Conservation (phyloP, 2,888 invertebrate genomes). For the Apotomis turbidana region DNA sequence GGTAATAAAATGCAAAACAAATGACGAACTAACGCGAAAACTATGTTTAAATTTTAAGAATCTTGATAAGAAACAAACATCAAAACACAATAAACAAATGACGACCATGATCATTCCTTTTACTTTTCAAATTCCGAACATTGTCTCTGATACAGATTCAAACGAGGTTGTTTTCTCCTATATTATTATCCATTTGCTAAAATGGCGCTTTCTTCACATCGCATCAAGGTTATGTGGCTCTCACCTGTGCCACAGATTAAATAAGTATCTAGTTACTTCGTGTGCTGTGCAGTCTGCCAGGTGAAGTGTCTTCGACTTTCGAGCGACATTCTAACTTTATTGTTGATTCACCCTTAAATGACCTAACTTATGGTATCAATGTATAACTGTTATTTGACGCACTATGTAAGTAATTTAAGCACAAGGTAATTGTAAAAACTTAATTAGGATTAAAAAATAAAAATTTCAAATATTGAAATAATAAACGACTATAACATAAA, state of each 20-base stretch:
- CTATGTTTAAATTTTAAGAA: neutral
- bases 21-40: neutral
- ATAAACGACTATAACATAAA: no score
- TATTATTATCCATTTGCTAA: conserved; percentile 50
- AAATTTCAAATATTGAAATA: no score
- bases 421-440: no score
- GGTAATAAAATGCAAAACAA: neutral
- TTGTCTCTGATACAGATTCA: conserved; percentile 20
- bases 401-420: no score
- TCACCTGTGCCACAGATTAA: conserved; percentile 58
- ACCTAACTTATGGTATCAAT: neutral
- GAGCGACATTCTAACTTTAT: conserved; percentile 41
- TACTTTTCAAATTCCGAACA: conserved; percentile 26
- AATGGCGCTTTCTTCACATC: conserved; percentile 75
- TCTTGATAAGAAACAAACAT: neutral
- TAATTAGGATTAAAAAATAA: no score
- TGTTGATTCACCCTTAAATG: conserved; percentile 1
- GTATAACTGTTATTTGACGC: no score
- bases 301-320: conserved; percentile 53
- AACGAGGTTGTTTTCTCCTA: conserved; percentile 30
- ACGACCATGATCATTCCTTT: conserved; percentile 14
- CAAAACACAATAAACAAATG: conserved; percentile 7
- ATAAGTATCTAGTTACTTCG: conserved; percentile 35
- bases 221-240: conserved; percentile 73
- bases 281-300: conserved; percentile 47